Conservation (phyloP, 2,797 vertebrate species). For the Melanotaenia maccullochi region DNA sequence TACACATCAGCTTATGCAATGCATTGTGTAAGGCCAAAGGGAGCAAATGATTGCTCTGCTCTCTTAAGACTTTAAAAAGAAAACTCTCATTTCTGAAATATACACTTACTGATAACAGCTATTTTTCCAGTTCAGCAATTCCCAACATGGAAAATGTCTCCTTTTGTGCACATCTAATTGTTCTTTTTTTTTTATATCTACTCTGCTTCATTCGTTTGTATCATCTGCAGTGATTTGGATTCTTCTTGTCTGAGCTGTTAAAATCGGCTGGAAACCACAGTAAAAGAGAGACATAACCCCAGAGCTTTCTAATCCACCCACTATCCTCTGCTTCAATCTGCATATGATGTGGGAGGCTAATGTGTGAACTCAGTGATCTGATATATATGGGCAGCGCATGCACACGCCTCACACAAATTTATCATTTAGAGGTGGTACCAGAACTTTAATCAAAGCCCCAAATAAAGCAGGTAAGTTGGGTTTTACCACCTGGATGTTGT, state of each 20-base stretch:
- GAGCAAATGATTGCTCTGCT: slow-evolving; percentile 38
- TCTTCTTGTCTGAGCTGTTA: slow-evolving; percentile 60
- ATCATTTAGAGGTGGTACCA: slow-evolving; percentile 33
- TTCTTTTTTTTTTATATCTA: slow-evolving; percentile 62
- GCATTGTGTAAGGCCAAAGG: slow-evolving; percentile 30
- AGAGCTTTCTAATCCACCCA: slow-evolving; percentile 80
- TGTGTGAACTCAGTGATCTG: slow-evolving; percentile 76
- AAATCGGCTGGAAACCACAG: slow-evolving; percentile 61
- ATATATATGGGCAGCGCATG: slow-evolving; percentile 48
- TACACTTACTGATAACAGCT: slow-evolving; percentile 60
- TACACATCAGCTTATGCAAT: slow-evolving; percentile 18
- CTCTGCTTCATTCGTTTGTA: slow-evolving; percentile 41
- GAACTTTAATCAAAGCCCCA: slow-evolving; percentile 27
- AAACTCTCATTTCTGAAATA: slow-evolving; percentile 65
- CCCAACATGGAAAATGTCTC: slow-evolving; percentile 43
- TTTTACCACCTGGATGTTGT: slow-evolving; percentile 19
- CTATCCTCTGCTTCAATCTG: slow-evolving; percentile 73
- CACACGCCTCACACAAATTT: slow-evolving; percentile 36
- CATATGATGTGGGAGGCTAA: slow-evolving; percentile 80
- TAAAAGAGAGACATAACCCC: slow-evolving; percentile 68
- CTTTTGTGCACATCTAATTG: slow-evolving; percentile 72
- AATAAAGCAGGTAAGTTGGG: slow-evolving; percentile 5
- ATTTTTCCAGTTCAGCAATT: slow-evolving; percentile 39
- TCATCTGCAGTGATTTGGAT: slow-evolving; percentile 65
- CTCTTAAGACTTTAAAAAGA: slow-evolving; percentile 17